Percentiles rank a stretch among this genome's conserved stretches.
Evolutionary conservation across 2,888 invertebrate genomes (phyloP).

Genomic region (Nudaria mundana): DNA sequence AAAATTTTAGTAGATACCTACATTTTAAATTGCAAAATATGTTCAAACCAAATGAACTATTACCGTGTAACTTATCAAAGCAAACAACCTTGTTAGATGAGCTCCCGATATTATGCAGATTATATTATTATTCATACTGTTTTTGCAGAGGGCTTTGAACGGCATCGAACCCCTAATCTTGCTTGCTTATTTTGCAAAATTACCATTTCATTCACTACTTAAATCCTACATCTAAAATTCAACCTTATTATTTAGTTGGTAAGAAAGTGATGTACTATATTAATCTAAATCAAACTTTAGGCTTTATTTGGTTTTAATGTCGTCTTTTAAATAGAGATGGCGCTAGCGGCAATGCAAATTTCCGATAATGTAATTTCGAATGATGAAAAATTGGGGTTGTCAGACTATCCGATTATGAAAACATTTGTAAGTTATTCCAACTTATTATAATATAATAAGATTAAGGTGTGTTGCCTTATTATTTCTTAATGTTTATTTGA

Average conservation of each 20-base stretch:
- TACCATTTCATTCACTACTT: conserved; percentile 28
- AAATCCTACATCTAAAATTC: conserved; percentile 22
- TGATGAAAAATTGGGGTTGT: conserved; percentile 75
- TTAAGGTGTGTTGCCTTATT: conserved; percentile 67
- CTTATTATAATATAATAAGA: conserved; percentile 75
- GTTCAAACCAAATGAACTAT: conserved; percentile 47
- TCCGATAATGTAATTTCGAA: conserved; percentile 71
- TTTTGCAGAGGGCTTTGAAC: conserved; percentile 70
- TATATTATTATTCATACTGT: conserved; percentile 79
- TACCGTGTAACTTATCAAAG: conserved; percentile 60
- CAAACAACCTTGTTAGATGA: conserved; percentile 67
- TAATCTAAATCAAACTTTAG: conserved; percentile 13
- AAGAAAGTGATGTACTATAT: conserved; percentile 19
- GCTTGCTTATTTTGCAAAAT: conserved; percentile 46
- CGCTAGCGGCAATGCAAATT: conserved; percentile 76
- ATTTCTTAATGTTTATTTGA: conserved; percentile 74
- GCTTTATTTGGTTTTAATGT: conserved; percentile 41
- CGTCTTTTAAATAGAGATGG: conserved; percentile 66
- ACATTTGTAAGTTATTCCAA: conserved; percentile 74
- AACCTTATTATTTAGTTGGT: conserved; percentile 16
- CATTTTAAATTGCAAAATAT: conserved; percentile 14
- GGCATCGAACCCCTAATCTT: conserved; percentile 69
- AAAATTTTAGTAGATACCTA: too few species aligned
- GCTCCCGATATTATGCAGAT: conserved; percentile 75
- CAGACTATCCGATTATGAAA: conserved; percentile 70